phyloP scores from a whole-genome alignment of 2,888 invertebrate genomes.

The Mythimna pallens region DNA sequence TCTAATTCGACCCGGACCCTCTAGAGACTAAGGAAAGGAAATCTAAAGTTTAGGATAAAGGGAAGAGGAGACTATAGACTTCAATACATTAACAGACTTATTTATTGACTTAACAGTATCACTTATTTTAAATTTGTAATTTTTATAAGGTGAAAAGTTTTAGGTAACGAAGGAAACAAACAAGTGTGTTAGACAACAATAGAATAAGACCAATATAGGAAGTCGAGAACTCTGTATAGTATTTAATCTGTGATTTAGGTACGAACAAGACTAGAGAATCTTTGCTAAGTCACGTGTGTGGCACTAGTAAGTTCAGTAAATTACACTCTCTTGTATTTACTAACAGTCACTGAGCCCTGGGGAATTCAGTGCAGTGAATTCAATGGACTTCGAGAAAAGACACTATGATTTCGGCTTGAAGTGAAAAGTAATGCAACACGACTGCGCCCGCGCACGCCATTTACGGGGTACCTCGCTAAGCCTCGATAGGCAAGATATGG shows the following conservation, averaged over 20 bases:
- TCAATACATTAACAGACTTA: conserved; percentile 19
- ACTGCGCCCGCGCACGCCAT: no score
- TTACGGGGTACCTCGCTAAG: no score
- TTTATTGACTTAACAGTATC: conserved; percentile 2
- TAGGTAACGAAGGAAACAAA: conserved; percentile 26
- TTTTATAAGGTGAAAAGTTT: not conserved
- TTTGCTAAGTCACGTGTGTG: conserved; percentile 26
- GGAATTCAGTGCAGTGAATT: not conserved
- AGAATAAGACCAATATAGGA: conserved; percentile 31
- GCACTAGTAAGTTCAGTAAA: not conserved
- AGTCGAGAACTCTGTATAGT: conserved; percentile 38
- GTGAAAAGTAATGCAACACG: no score
- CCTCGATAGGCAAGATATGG: not conserved
- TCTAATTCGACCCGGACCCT: conserved; percentile 64
- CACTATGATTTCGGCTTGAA: not conserved
- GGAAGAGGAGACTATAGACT: conserved; percentile 44
- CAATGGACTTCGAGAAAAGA: not conserved
- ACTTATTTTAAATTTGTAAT: not conserved
- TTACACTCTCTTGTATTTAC: not conserved
- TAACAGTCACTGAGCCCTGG: not conserved
- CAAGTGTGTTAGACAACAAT: conserved; percentile 39
- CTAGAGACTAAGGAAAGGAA: conserved; percentile 68
- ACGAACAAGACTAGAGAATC: conserved; percentile 23
- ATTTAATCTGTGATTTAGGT: conserved; percentile 28
- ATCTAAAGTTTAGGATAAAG: conserved; percentile 54